Percentiles rank a stretch among this genome's conserved stretches.
These are phyloP conservation scores for Girardinichthys multiradiatus DNA, from an alignment of 2,113 vertebrate genomes.

Conservation along the genomic window DNA sequence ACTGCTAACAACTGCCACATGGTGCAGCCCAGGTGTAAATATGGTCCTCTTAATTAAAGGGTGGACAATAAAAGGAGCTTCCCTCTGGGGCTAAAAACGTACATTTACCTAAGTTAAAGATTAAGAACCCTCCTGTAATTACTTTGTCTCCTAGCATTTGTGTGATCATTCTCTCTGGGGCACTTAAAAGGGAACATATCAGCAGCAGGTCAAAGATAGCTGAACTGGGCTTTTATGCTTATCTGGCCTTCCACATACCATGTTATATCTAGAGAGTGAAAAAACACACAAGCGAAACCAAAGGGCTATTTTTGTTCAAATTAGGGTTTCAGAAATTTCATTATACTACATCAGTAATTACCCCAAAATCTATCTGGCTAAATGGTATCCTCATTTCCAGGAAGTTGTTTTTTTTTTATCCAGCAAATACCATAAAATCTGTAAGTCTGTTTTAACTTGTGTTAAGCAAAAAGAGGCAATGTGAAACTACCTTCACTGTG, in stretches of 20 bases:
- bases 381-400: background rate
- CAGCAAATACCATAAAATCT: no score
- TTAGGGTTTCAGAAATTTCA: background rate
- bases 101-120: constrained; percentile 4
- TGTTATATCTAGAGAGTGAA: background rate
- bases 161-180: background rate
- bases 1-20: no score
- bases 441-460: no score
- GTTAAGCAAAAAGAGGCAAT: no score
- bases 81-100: background rate
- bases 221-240: constrained; percentile 39
- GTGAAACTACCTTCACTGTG: no score
- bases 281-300: constrained; percentile 5
- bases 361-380: background rate
- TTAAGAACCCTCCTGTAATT: constrained; percentile 1
- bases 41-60: background rate
- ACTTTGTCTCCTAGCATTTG: background rate
- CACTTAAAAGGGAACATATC: constrained; percentile 34
- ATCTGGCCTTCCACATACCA: constrained; percentile 17
- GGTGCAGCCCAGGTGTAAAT: constrained; percentile 7
- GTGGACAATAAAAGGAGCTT: background rate
- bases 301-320: background rate
- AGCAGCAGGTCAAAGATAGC: constrained; percentile 59
- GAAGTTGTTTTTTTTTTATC: background rate
- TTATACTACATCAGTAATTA: background rate